Base-by-base conservation (phyloP, 2,113 vertebrate genomes). In the Argyrosomus japonicus region DNA sequence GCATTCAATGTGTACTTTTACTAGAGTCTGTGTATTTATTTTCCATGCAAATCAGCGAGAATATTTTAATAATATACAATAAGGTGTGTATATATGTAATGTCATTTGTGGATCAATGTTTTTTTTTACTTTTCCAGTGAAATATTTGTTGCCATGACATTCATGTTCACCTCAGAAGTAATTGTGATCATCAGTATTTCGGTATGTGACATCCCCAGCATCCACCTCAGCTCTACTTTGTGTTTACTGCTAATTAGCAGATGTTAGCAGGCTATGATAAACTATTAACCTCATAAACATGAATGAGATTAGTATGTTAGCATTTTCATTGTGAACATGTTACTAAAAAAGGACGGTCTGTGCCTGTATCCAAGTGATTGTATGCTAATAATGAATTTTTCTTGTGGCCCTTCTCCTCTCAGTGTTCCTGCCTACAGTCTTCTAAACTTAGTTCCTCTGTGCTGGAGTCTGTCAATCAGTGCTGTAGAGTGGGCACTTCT, bases 401-500 rank as follows among this genome's bases (percentile, higher is more conserved):
- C 8, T 32, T 3, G 19, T 64, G 63, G 1, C 27, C 51, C 13
- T 58, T 11, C 40, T 36, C 25, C 21, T 62, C 5, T 25, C 25
- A 57, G 29, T 50, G 47, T 25, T 80, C 53, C 72, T 67, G 1
- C 63, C 56, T 19, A 45, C 65, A 74, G n/a, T 5, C 8, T 75
- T 77, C 73, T 32, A 58, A 68, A 73, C 53, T 72, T 36, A 57
- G 36, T 36, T 19, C 27, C 17, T 74, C 45, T 13, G 15, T 23
- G 61, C 51, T 81, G 21, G 18, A 17, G n/a, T 61, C 57, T 65
- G 70, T 82, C 75, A 73, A 58, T 82, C 65, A 70, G 18, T 47
- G 43, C 56, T 67, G 17, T 17, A 32, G 50, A 21, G 23, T 76
- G 69, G 56, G 61, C 54, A 57, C 18, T 8, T 67, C 6, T 27